Evolutionary conservation across 1,140 invertebrate species (phyloP).

Genomic region (Meteorus sp.): DNA sequence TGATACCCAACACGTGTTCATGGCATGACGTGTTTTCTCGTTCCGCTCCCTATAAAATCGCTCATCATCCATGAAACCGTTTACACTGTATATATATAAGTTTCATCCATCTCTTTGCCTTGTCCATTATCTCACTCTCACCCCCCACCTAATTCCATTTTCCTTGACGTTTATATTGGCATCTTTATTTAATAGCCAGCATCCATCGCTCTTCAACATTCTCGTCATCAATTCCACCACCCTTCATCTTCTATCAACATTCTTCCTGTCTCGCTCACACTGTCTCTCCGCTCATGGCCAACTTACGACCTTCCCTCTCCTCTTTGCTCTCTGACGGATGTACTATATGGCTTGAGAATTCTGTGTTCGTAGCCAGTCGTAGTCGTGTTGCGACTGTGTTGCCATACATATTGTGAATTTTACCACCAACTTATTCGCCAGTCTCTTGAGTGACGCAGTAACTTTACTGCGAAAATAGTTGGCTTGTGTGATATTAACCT

Average conservation of each 20-base stretch:
- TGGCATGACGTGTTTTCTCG: too few relatives aligned
- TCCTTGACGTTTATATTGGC: too few relatives aligned
- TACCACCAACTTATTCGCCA: conserved; percentile 38
- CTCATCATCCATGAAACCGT: too few relatives aligned
- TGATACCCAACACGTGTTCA: too few relatives aligned
- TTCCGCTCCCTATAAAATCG: too few relatives aligned
- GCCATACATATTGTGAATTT: conserved; percentile 40
- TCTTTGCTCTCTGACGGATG: background rate
- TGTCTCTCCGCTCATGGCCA: conserved; percentile 23
- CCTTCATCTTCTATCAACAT: background rate
- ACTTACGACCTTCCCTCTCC: conserved; percentile 22
- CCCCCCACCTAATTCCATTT: too few relatives aligned
- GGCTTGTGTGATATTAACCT: conserved; percentile 18
- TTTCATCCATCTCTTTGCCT: too few relatives aligned
- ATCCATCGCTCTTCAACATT: background rate
- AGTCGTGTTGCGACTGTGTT: conserved; percentile 22
- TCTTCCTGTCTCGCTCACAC: conserved; percentile 1
- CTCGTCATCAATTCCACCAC: background rate
- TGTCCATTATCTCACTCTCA: too few relatives aligned
- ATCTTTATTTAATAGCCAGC: too few relatives aligned
- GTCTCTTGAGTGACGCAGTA: conserved; percentile 42
- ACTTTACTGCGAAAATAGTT: conserved; percentile 40
- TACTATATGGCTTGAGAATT: background rate
- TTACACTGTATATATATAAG: too few relatives aligned
- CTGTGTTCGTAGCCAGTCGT: background rate